Conservation (phyloP, 2,888 invertebrate genomes). For the Himalopsyche tibetana region DNA sequence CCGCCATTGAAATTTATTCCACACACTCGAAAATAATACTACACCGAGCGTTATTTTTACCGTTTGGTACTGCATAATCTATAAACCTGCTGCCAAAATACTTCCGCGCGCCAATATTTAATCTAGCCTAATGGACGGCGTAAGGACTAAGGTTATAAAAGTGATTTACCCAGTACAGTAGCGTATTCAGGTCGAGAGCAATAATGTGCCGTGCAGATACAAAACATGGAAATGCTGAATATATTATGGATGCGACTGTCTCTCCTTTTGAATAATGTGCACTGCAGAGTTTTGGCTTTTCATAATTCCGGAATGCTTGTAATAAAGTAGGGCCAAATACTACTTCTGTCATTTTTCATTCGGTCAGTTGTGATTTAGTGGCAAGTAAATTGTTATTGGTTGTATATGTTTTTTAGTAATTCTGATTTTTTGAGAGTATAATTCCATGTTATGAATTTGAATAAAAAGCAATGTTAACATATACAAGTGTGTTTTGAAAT, state of each 20-base stretch:
- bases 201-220: background rate
- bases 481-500: no score
- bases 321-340: no score
- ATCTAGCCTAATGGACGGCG: conserved; percentile 55
- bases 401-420: no score
- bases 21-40: conserved; percentile 12
- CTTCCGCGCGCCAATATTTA: conserved; percentile 57
- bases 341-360: no score
- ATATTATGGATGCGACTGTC: background rate
- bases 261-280: background rate
- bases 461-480: no score
- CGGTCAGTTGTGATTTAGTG: no score
- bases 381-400: no score
- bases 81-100: conserved; percentile 39
- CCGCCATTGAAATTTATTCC: conserved; percentile 22
- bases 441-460: no score
- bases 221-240: background rate
- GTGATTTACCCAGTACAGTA: conserved; percentile 28
- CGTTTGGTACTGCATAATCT: background rate
- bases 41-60: conserved; percentile 11
- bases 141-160: conserved; percentile 35
- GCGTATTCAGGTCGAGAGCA: conserved; percentile 23
- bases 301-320: no score
- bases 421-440: no score
- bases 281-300: background rate